Evolutionary conservation across 2,888 invertebrate genomes (phyloP).

Genomic region (Diarsia rubi): DNA sequence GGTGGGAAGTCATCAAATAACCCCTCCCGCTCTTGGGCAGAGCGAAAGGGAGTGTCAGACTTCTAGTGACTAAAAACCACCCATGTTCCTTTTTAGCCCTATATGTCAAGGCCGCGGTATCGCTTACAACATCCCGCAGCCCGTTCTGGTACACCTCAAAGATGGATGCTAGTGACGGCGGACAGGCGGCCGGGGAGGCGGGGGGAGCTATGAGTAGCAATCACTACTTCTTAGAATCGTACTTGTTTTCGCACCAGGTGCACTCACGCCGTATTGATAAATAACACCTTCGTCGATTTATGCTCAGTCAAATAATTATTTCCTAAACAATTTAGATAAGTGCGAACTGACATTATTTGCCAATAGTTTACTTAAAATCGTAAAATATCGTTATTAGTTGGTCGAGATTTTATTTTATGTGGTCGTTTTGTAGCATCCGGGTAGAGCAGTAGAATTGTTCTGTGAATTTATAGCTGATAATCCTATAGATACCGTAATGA

Average conservation of each 20-base stretch:
- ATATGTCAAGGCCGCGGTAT: too few relatives aligned
- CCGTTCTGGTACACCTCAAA: slow-evolving; percentile 48
- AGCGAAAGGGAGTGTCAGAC: too few relatives aligned
- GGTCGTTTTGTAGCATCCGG: slow-evolving; percentile 47
- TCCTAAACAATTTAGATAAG: slow-evolving; percentile 55
- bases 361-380: slow-evolving; percentile 47
- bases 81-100: too few relatives aligned
- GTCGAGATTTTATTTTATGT: slow-evolving; percentile 43
- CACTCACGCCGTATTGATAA: slow-evolving; percentile 74
- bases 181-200: slow-evolving; percentile 52
- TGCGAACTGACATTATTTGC: slow-evolving; percentile 56
- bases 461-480: slow-evolving; percentile 29
- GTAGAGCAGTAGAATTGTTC: slow-evolving; percentile 19
- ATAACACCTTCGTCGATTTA: slow-evolving; percentile 62
- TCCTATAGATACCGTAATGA: slow-evolving; percentile 8
- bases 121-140: too few relatives aligned
- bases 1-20: too few relatives aligned
- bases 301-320: slow-evolving; percentile 61
- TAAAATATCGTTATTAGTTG: slow-evolving; percentile 52
- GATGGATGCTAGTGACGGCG: slow-evolving; percentile 59
- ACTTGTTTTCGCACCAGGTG: slow-evolving; percentile 83
- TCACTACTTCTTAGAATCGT: slow-evolving; percentile 82
- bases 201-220: slow-evolving; percentile 75
- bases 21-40: too few relatives aligned
- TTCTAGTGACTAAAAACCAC: too few relatives aligned